phyloP scores from a whole-genome alignment of 2,113 vertebrate genomes.

The Illadopsis cleaveri region DNA sequence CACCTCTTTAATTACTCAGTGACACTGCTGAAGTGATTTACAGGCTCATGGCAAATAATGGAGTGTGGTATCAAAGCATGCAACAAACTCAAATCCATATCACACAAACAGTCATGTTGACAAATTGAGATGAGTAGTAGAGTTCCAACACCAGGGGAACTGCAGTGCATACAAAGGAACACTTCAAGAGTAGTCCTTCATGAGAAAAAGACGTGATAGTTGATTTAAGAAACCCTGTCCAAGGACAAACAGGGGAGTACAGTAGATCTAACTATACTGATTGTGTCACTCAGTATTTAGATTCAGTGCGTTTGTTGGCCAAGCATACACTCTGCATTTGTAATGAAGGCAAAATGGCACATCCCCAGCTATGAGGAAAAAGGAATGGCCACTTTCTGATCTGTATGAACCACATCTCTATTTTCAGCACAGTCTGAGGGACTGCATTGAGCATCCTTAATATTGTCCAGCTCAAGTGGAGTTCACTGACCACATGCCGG shows the following conservation, averaged over 20 bases:
- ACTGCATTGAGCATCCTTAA: background rate
- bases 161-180: background rate
- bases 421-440: background rate
- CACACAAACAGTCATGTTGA: rapidly evolving
- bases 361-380: background rate
- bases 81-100: background rate
- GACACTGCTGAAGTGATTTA: background rate
- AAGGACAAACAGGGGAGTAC: background rate
- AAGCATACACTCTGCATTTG: background rate
- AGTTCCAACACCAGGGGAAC: background rate
- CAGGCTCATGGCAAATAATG: background rate
- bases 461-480: background rate
- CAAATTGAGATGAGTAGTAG: background rate
- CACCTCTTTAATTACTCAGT: background rate
- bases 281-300: background rate
- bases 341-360: background rate
- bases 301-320: background rate
- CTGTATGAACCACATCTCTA: background rate
- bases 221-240: background rate
- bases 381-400: background rate
- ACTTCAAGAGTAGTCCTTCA: background rate
- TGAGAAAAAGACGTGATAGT: background rate
- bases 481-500: background rate
- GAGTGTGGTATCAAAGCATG: background rate
- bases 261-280: background rate